Percentiles rank a stretch among this genome's conserved stretches.
Evolutionary conservation across 2,888 invertebrate species (phyloP).

Genomic region (Priocnemis perturbator): DNA sequence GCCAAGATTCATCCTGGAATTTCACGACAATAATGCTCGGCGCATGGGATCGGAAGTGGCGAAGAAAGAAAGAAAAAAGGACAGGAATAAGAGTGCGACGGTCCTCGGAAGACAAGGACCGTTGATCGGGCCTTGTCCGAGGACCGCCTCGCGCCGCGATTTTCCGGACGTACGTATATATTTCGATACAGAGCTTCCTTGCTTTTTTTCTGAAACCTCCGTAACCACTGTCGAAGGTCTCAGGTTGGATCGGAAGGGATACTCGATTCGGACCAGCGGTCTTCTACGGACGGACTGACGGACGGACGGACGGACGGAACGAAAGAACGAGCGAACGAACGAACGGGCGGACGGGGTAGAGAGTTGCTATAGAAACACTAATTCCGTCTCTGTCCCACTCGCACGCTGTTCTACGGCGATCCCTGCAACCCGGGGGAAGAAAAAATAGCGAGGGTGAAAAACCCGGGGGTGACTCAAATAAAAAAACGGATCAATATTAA

Average conservation of each 20-base stretch:
- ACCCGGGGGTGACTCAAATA: conserved; percentile 81
- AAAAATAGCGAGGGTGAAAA: conserved; percentile 79
- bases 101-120: no score
- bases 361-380: conserved; percentile 82
- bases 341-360: conserved; percentile 64
- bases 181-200: no score
- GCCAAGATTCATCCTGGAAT: no score
- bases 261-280: conserved; percentile 52
- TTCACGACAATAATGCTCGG: no score
- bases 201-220: background rate
- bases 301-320: conserved; percentile 48
- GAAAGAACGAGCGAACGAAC: conserved; percentile 47
- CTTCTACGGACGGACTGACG: conserved; percentile 41
- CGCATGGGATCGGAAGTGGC: no score
- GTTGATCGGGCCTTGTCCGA: no score
- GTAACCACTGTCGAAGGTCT: background rate
- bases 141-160: no score
- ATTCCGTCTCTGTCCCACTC: conserved; percentile 73
- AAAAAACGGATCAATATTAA: conserved; percentile 83
- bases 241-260: conserved; percentile 33
- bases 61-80: no score
- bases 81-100: no score
- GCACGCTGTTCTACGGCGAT: conserved; percentile 55
- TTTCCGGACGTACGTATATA: no score
- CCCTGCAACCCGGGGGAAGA: conserved; percentile 70